Percentiles rank a stretch among this genome's conserved stretches.
Evolutionary conservation across 2,113 vertebrate genomes (phyloP).

Genomic region (Serilophus lunatus): DNA sequence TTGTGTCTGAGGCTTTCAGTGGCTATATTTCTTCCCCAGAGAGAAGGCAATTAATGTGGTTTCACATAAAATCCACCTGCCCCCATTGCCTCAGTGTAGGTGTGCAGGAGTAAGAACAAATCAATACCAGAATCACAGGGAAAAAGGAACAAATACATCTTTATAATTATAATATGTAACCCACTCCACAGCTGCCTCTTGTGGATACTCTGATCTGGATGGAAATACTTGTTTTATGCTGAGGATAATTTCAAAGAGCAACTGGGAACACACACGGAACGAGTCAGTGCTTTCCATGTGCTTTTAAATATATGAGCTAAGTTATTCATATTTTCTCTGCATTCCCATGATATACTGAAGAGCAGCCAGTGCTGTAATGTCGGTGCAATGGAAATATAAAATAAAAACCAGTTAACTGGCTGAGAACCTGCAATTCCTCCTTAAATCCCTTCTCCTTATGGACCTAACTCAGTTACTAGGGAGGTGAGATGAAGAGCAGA

Average conservation of each 20-base stretch:
- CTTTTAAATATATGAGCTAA: background rate
- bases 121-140: constrained; percentile 44
- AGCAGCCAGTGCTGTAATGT: background rate
- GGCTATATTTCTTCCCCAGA: constrained; percentile 59
- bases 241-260: constrained; percentile 39
- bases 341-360: background rate
- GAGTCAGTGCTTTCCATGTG: background rate
- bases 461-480: background rate
- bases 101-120: constrained; percentile 52
- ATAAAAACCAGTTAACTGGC: background rate
- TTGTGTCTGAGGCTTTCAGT: constrained; percentile 59
- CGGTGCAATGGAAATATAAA: background rate
- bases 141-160: constrained; percentile 38
- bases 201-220: constrained; percentile 44
- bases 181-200: constrained; percentile 21
- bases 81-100: constrained; percentile 28
- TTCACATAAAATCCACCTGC: constrained; percentile 65
- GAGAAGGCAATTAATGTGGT: constrained; percentile 70
- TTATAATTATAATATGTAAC: constrained; percentile 48
- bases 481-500: background rate
- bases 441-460: background rate
- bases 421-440: background rate
- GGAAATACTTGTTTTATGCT: constrained; percentile 34
- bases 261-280: background rate
- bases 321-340: background rate